Evolutionary conservation across 1,140 invertebrate species (phyloP).

Genomic region (Euura lappo): DNA sequence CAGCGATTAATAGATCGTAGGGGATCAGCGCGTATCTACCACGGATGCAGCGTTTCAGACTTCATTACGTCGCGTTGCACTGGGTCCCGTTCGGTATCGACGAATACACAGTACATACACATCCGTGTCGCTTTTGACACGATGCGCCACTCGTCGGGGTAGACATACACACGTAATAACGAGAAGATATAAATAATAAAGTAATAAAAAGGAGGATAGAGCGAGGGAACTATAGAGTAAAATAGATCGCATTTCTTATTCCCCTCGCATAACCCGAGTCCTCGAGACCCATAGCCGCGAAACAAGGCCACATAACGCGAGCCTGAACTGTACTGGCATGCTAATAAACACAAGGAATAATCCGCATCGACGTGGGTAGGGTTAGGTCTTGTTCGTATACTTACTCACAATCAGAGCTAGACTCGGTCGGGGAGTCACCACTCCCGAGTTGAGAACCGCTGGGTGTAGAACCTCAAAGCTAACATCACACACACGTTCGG

Average conservation of each 20-base stretch:
- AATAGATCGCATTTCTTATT: no score
- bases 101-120: no score
- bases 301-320: conserved; percentile 14
- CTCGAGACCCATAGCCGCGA: neutral
- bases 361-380: neutral
- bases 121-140: no score
- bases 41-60: conserved; percentile 1
- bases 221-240: no score
- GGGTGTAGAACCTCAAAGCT: conserved; percentile 11
- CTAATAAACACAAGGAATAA: conserved; percentile 5
- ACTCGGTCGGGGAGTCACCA: conserved; percentile 17
- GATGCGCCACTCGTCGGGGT: no score
- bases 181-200: no score
- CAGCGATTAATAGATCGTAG: neutral
- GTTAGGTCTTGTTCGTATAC: no score
- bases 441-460: conserved; percentile 33
- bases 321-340: conserved; percentile 10
- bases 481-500: neutral
- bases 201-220: no score
- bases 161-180: no score
- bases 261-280: no score
- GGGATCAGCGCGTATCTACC: neutral
- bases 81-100: no score
- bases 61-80: neutral
- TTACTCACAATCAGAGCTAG: neutral